Base-by-base conservation (phyloP, 2,888 invertebrate species). In the Tenthredo scrophulariae region DNA sequence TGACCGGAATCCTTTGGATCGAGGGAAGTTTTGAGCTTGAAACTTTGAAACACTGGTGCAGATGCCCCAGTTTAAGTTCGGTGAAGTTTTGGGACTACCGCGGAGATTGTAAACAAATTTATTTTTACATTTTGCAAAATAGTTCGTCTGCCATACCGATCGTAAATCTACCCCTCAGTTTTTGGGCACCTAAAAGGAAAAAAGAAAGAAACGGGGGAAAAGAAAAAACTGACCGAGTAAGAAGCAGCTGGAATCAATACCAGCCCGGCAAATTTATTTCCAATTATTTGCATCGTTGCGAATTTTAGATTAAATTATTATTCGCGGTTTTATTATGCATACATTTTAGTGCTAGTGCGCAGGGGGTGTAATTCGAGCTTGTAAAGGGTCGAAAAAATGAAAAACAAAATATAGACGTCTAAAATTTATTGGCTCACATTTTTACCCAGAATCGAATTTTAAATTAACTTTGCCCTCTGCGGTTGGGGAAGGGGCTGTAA, bases 1-100 rank as follows among this genome's bases (percentile, higher is more conserved):
- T 40, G 26, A 40, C 58, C 80, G 80, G 13, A 40, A 80, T 80
- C 33, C 33, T 62, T 62, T 54, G 13, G 15, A n/a, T 26, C 40
- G 37, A 29, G 18, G 54, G 15, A 80, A 80, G 50, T 80, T 80
- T 80, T 50, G 15, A 40, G 37, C 62, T 80, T 26, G 26, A 62
- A 80, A 80, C 50, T 84, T 77, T 80, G 29, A 33, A 58, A 82
- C 87, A 85, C 15, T 67, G 29, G 43, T 70, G 87, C 22, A 77
- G 87, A 86, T 88, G 87, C 85, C 88, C 89, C 85, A 89, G 87
- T 89, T 89, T 87, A 65, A 54, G 58, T 77, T 74, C 79, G 75
- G 75, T 9, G 29, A 13, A 62, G 58, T 62, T 80, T 80, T 85
- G 65, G 84, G 84, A 86, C 62, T 37, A 50, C 84, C 72, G 43